A percentile compares a stretch with the other conserved stretches of the same genome.
These are phyloP conservation scores for Teleopsis dalmanni DNA, from an alignment of 1,140 invertebrate species.

Conservation along the genomic window DNA sequence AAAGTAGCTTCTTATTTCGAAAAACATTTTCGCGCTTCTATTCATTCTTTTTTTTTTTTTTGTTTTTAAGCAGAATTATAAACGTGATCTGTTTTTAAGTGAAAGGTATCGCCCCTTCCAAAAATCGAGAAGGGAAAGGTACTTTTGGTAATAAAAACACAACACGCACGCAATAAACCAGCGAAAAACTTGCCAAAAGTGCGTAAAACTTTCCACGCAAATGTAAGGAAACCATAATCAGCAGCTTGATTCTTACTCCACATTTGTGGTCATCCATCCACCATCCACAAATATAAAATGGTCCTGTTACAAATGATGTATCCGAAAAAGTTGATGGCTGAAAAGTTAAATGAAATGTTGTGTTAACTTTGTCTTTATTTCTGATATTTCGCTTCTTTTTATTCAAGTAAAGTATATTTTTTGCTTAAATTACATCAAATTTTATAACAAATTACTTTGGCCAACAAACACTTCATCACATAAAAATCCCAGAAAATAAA, in stretches of 20 bases:
- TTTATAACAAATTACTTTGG: conserved; percentile 43
- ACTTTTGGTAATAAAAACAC: conserved; percentile 1
- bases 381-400: neutral
- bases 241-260: neutral
- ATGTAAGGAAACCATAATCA: neutral
- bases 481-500: neutral
- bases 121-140: too few relatives aligned
- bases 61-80: too few relatives aligned
- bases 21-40: too few relatives aligned
- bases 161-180: conserved; percentile 4
- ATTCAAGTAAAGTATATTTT: neutral
- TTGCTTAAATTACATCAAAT: conserved; percentile 36
- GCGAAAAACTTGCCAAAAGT: conserved; percentile 1
- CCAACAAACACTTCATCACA: neutral
- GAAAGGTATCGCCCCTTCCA: too few relatives aligned
- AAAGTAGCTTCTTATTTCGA: too few relatives aligned
- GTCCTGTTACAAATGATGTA: too few relatives aligned
- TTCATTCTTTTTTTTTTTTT: too few relatives aligned
- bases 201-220: neutral
- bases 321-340: too few relatives aligned
- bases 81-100: too few relatives aligned
- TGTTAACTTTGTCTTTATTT: conserved; percentile 3
- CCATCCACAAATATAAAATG: too few relatives aligned
- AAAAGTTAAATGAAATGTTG: neutral
- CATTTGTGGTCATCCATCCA: too few relatives aligned